Conservation (phyloP, 2,888 invertebrate species). For the Caenorhabditis angaria region DNA sequence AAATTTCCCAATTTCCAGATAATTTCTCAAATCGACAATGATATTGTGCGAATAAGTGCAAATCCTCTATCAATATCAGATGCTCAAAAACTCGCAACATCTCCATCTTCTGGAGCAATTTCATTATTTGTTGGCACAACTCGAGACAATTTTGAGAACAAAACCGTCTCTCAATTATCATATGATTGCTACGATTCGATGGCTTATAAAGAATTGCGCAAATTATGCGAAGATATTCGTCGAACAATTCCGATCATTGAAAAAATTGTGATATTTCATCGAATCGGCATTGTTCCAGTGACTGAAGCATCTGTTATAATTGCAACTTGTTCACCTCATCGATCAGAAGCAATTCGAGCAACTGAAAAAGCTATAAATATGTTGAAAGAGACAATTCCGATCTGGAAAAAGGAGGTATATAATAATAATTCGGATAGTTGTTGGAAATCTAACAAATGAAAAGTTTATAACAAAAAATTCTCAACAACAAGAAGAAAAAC, state of each 20-base stretch:
- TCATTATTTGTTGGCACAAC: slow-evolving; percentile 66
- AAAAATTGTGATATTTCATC: slow-evolving; percentile 63
- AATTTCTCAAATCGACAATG: slow-evolving; percentile 32
- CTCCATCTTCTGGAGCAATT: slow-evolving; percentile 62
- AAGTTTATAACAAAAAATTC: neutral
- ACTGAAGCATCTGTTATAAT: slow-evolving; percentile 67
- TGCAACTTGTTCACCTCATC: slow-evolving; percentile 65
- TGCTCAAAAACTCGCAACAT: slow-evolving; percentile 28
- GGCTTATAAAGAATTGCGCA: slow-evolving; percentile 57
- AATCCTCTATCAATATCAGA: slow-evolving; percentile 39
- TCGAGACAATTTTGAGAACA: slow-evolving; percentile 61
- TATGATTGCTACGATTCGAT: slow-evolving; percentile 69
- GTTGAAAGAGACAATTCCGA: slow-evolving; percentile 64
- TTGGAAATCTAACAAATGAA: slow-evolving; percentile 15
- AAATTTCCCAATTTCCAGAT: slow-evolving; percentile 1
- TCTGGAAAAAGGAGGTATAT: slow-evolving; percentile 64
- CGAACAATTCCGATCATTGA: slow-evolving; percentile 43
- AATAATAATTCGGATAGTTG: slow-evolving; percentile 19
- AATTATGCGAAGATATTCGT: slow-evolving; percentile 37
- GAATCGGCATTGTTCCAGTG: slow-evolving; percentile 57
- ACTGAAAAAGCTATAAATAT: slow-evolving; percentile 63
- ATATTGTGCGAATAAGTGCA: slow-evolving; percentile 54
- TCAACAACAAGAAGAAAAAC: neutral
- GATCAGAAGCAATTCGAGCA: slow-evolving; percentile 64
- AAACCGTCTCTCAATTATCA: slow-evolving; percentile 53